Base-by-base conservation (phyloP, 2,113 vertebrate species). In the Grallaria varia region DNA sequence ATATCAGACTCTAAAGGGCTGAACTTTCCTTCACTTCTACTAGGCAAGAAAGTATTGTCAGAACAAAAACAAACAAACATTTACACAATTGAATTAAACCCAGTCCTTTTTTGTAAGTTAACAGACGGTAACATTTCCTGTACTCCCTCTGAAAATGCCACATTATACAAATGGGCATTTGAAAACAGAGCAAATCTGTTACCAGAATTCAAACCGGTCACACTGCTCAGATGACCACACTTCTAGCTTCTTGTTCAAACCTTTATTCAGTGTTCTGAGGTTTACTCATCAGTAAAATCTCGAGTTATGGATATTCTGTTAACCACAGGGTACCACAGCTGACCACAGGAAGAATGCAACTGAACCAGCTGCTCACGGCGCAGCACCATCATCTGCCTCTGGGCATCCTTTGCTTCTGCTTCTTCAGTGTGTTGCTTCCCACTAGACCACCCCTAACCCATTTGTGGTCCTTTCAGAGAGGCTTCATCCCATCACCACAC, bases 231-330 rank as follows among this genome's bases (percentile, higher is more conserved):
- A 56, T 64, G 58, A 42, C 7, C 35, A 66, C 31, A 21, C 16
- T 56, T 84, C 18, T 35, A 15, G 6, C 9, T 58, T 49, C 53
- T 39, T 55, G 12, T 64, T 84, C 52, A 72, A 74, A 42, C 6
- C 30, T 68, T 47, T 31, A 30, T 18, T 62, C 0, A 0, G 15
- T n/a, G 33, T 88, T 68, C 55, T 79, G 86, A 89, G 52, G 76
- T 72, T 93, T 78, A 2, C 13, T 84, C n/a, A 68, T 64, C 62
- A 87, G 40, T 52, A 79, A 55, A 72, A 91, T 77, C 39, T 87
- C 0, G 0, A 72, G 33, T 81, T 55, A 55, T 1, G 10, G 56
- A 31, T 59, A 40, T 59, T 74, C 22, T 44, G 31, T 35, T 55
- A 78, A 77, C 69, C 84, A 31, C 75, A 74, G 27, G 24, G 31